phyloP scores from a whole-genome alignment of 2,888 invertebrate genomes.

The Adelphocoris suturalis region DNA sequence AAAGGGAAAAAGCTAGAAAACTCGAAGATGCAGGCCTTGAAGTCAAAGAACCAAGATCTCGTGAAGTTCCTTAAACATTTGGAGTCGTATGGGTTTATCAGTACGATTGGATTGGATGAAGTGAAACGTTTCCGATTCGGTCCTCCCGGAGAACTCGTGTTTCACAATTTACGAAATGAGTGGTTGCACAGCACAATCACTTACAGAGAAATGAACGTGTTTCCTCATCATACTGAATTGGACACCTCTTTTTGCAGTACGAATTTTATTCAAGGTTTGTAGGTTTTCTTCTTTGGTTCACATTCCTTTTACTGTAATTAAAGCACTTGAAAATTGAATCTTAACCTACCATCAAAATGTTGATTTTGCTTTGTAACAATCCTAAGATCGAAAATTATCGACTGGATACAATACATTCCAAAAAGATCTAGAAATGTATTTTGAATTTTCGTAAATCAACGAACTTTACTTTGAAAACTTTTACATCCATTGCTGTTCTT shows the following conservation, averaged over 20 bases:
- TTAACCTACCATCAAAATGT: too few species aligned
- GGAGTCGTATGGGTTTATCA: slow-evolving; percentile 75
- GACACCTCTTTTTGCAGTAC: neutral
- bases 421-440: too few species aligned
- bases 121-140: slow-evolving; percentile 77
- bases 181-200: slow-evolving; percentile 81
- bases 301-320: slow-evolving; percentile 45
- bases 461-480: too few species aligned
- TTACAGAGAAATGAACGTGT: slow-evolving; percentile 80
- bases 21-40: slow-evolving; percentile 72
- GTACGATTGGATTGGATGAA: slow-evolving; percentile 37
- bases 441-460: too few species aligned
- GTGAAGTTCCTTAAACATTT: slow-evolving; percentile 74
- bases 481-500: too few species aligned
- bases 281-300: neutral
- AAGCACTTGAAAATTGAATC: too few species aligned
- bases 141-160: slow-evolving; percentile 80
- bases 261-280: neutral
- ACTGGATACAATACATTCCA: too few species aligned
- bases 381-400: too few species aligned
- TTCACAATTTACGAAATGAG: slow-evolving; percentile 81
- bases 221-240: slow-evolving; percentile 75
- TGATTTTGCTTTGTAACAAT: too few species aligned
- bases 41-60: slow-evolving; percentile 53
- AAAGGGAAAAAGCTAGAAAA: neutral